Evolutionary conservation across 2,888 invertebrate genomes (phyloP).

Genomic region (Tenthredo distinguenda): DNA sequence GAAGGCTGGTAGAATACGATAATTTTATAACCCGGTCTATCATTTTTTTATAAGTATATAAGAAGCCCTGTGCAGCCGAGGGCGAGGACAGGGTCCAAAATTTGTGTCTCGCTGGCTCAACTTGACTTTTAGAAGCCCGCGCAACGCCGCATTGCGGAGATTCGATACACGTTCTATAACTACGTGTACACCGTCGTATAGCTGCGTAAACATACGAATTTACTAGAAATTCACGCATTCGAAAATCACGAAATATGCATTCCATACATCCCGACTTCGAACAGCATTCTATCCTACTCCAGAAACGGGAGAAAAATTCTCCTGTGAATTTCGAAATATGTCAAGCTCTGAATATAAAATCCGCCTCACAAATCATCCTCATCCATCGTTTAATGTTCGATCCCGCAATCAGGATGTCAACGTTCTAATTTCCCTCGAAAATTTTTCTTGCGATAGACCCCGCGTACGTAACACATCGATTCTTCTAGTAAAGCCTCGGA

Average conservation of each 20-base stretch:
- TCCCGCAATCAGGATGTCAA: background rate
- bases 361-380: background rate
- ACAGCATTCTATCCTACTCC: background rate
- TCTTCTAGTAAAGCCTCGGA: background rate
- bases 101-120: background rate
- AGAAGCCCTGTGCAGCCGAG: background rate
- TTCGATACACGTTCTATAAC: constrained; percentile 32
- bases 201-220: background rate
- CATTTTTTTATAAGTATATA: background rate
- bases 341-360: background rate
- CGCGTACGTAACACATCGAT: background rate
- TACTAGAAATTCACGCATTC: background rate
- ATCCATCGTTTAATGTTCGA: background rate
- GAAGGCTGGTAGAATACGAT: background rate
- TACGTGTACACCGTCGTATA: background rate
- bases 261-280: no score
- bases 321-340: background rate
- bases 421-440: background rate
- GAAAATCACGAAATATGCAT: background rate
- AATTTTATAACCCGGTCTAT: background rate
- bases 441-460: background rate
- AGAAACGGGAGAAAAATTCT: background rate
- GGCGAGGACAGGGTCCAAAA: background rate
- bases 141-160: constrained; percentile 54
- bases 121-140: constrained; percentile 16